Base-by-base conservation (phyloP, 2,113 vertebrate genomes). In the Phylloscopus trochiloides region DNA sequence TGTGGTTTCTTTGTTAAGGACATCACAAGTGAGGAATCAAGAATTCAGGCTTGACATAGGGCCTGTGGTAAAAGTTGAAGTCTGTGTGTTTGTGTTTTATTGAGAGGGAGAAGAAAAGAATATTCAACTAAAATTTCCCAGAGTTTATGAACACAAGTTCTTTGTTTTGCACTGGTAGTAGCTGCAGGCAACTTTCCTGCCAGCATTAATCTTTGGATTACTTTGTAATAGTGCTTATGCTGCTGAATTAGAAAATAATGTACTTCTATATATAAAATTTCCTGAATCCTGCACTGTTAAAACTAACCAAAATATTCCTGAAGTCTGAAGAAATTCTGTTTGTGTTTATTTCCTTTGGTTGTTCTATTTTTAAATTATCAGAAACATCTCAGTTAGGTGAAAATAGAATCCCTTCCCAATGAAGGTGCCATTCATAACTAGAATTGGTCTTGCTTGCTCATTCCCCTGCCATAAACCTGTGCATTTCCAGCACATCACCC, bases 81-180 rank as follows among this genome's bases (percentile, higher is more conserved):
- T 14, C 8, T 51, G 5, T 42, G 7, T 45, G 16, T 25, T 50
- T 50, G 48, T 34, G 24, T 48, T 55, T 51, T 86, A 29, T 18
- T 38, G 36, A 5, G 29, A 3, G 9, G 8, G 7, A 0, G 0
- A 3, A 3, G 2, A 12, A 32, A 18, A 13, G 2, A 32, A 13
- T 9, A 7, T 29, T 67, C 18, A 51, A 17, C 7, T 43, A 22
- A 29, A 55, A 32, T 67, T 71, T 28, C 17, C 14, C 1, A 4
- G 67, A 63, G 9, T 54, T 51, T 38, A 13, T 17, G 45, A 72
- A 31, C 28, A 31, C 4, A 26, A 65, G 58, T 54, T 61, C 54
- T 73, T 88, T 50, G 47, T 55, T 93, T 74, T 52, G 36, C 7
- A 14, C 6, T 59, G 11, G 3, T 32, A 18, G 21, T 75, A 47